phyloP scores from a whole-genome alignment of 2,888 invertebrate species.

The Macrosiphum euphorbiae region DNA sequence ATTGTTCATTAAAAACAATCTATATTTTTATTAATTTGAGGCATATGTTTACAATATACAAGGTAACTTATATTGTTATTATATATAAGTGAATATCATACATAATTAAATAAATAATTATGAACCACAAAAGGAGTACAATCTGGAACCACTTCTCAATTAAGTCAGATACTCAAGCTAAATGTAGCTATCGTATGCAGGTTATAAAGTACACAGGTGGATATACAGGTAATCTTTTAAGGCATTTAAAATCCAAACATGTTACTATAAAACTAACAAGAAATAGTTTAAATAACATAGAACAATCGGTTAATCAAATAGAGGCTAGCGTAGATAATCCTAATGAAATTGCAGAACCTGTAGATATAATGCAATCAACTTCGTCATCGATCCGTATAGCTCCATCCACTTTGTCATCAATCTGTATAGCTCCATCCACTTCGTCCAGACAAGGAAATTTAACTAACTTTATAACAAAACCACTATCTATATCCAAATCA shows the following conservation, averaged over 20 bases:
- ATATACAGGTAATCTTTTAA: conserved; percentile 54
- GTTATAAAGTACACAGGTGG: conserved; percentile 46
- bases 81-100: too few relatives aligned
- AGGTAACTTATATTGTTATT: too few relatives aligned
- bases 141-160: neutral
- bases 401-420: neutral
- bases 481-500: neutral
- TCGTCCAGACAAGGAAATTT: neutral
- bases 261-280: neutral
- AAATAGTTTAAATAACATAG: neutral
- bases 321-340: neutral
- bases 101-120: too few relatives aligned
- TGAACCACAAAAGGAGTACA: neutral
- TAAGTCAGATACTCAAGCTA: neutral
- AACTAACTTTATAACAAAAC: neutral
- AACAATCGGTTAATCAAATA: too few relatives aligned
- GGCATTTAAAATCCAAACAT: conserved; percentile 61
- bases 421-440: neutral
- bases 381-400: neutral
- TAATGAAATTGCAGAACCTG: neutral
- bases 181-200: neutral
- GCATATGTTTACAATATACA: too few relatives aligned
- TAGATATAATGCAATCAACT: neutral
- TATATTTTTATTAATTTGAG: too few relatives aligned
- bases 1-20: too few relatives aligned